These are phyloP conservation scores for Diploptera punctata DNA, from an alignment of 2,888 invertebrate genomes.

Conservation along the genomic window DNA sequence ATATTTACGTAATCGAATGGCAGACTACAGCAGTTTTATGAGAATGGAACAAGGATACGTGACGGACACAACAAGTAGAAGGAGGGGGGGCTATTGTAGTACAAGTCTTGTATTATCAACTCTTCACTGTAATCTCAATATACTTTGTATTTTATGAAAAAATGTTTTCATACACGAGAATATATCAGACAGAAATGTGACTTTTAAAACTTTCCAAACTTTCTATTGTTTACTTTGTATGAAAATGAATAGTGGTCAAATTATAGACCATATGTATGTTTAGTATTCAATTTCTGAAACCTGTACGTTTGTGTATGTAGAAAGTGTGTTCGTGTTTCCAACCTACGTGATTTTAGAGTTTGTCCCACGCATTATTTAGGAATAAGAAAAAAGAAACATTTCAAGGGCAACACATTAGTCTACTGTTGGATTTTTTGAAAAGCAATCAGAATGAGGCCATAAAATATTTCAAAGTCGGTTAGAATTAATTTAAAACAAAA, in stretches of 20 bases:
- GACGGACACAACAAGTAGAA: constrained; percentile 2
- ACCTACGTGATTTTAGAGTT: constrained; percentile 8
- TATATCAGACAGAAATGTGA: constrained; percentile 6
- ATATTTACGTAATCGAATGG: constrained; percentile 6
- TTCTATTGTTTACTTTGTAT: constrained; percentile 4
- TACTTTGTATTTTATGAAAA: no score
- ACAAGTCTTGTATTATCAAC: neutral
- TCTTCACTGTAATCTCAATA: no score
- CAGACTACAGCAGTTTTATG: constrained; percentile 2
- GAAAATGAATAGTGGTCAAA: neutral
- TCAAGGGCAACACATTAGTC: no score
- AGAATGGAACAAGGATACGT: neutral
- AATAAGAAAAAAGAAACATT: no score
- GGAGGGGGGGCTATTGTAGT: neutral
- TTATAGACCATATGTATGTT: constrained; percentile 14
- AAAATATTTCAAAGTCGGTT: no score
- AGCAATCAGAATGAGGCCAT: no score
- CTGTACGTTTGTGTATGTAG: neutral
- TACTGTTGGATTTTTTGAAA: no score
- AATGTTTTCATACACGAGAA: neutral
- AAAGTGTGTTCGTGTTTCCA: neutral
- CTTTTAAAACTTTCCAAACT: neutral
- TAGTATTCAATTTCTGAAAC: neutral
- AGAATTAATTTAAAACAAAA: no score
- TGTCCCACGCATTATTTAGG: constrained; percentile 5